Evolutionary conservation across 2,888 invertebrate species (phyloP).

Genomic region (Apamea monoglypha): DNA sequence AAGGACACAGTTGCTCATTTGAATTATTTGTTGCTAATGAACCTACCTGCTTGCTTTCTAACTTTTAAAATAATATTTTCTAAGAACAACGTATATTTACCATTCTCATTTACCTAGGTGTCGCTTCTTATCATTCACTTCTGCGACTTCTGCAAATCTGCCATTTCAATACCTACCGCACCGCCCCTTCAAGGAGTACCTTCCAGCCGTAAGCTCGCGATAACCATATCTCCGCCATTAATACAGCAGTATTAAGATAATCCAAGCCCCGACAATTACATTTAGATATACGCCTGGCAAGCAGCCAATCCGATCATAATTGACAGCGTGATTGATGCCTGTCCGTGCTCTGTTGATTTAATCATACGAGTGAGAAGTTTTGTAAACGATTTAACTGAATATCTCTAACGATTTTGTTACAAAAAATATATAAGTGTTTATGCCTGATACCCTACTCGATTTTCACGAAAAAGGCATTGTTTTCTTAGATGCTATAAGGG

Average conservation of each 20-base stretch:
- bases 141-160: constrained; percentile 13
- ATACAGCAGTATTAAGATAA: constrained; percentile 65
- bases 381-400: constrained; percentile 46
- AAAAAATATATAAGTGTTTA: not conserved
- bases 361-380: constrained; percentile 59
- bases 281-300: constrained; percentile 65
- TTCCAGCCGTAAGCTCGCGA: constrained; percentile 31
- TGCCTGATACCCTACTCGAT: not conserved
- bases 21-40: no score
- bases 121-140: not conserved
- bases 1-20: no score
- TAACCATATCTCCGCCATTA: constrained; percentile 53
- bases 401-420: constrained; percentile 17
- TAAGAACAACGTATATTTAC: not conserved
- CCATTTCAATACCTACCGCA: not conserved
- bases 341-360: constrained; percentile 59
- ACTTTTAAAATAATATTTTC: not conserved
- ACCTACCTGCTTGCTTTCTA: not conserved
- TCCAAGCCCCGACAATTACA: constrained; percentile 67
- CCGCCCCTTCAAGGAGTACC: not conserved
- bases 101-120: not conserved
- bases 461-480: not conserved
- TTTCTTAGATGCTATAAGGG: not conserved
- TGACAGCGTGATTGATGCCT: constrained; percentile 71
- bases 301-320: constrained; percentile 70